phyloP scores from a whole-genome alignment of 2,888 invertebrate genomes.

The Glaucopsyche alexis region DNA sequence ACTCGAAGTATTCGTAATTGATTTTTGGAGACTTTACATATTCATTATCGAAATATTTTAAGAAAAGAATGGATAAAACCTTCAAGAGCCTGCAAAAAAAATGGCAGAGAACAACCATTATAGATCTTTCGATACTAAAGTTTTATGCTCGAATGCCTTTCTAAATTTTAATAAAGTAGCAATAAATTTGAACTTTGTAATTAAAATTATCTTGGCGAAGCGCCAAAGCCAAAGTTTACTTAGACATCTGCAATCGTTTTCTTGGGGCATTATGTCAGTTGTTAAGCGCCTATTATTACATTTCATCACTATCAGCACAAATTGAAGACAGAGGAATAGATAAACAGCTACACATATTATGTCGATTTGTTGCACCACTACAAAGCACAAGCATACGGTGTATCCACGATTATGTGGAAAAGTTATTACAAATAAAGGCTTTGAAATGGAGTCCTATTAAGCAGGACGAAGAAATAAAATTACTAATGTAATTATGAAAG shows the following conservation, averaged over 20 bases:
- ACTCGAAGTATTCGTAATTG: too few species aligned
- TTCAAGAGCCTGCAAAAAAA: background rate
- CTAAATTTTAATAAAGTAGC: conserved; percentile 21
- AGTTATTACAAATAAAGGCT: too few species aligned
- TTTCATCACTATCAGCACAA: background rate
- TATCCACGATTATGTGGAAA: too few species aligned
- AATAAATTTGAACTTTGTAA: conserved; percentile 26
- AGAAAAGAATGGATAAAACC: background rate
- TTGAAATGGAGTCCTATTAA: too few species aligned
- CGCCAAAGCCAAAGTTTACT: conserved; percentile 23
- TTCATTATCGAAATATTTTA: background rate
- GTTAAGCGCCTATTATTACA: conserved; percentile 15
- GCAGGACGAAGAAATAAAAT: background rate
- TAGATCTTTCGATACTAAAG: conserved; percentile 10
- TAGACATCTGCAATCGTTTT: conserved; percentile 9
- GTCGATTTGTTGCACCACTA: too few species aligned
- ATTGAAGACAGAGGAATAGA: background rate
- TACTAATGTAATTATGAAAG: background rate
- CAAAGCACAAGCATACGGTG: too few species aligned
- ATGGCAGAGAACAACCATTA: background rate
- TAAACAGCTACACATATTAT: too few species aligned
- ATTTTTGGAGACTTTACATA: too few species aligned
- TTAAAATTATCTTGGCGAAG: conserved; percentile 25
- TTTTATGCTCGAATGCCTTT: conserved; percentile 2
- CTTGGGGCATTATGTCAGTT: conserved; percentile 6